Base-by-base conservation (phyloP, 2,113 vertebrate species). In the Nothobranchius furzeri region DNA sequence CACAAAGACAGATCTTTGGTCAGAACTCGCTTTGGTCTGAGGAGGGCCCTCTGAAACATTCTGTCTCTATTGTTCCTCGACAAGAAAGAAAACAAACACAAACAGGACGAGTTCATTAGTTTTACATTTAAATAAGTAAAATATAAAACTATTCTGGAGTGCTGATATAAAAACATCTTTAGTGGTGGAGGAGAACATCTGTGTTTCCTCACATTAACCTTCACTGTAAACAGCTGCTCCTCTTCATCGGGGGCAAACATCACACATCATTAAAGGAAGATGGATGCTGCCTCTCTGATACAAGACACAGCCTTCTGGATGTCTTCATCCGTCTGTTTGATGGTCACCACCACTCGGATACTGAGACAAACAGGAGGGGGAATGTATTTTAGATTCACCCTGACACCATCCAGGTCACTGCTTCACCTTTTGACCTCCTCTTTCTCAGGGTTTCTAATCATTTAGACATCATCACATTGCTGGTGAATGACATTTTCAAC, bases 311-410 rank as follows among this genome's bases (percentile, higher is more conserved):
- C 94, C 76, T 79, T 94, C 73, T 95, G 86, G 74, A 99, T 89
- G 51, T 99, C 96, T 68, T 95, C 87, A 12, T 95, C 93, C 0
- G 94, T 96, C 76, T 98, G 96, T 76, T 98, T 93, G 30, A 98
- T 82, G 3, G 96, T 97, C 72, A 98, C 70, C 73, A 98, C 95
- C 63, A 99, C 93, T 64, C 96, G 91, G 76, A 99, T 95, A 78
- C 98, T 99, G 47, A 76, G 85, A 87, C 12, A 49, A 49, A 68
- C 49, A 42, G 30, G 13, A 42, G 30, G 30, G 30, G 30, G 4
- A 55, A 6, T 7, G n/a, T 24, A 24, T 35, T 47, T 56, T 1
- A 40, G 13, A 30, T 30, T 30, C 30, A 30, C 1, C 2, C 30
- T 30, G 30, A 30, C 30, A 30, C 30, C 30, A 30, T 30, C 30